Percentiles rank a stretch among this genome's conserved stretches.
phyloP scores from a whole-genome alignment of 2,888 invertebrate species.

The Microplitis manilae region DNA sequence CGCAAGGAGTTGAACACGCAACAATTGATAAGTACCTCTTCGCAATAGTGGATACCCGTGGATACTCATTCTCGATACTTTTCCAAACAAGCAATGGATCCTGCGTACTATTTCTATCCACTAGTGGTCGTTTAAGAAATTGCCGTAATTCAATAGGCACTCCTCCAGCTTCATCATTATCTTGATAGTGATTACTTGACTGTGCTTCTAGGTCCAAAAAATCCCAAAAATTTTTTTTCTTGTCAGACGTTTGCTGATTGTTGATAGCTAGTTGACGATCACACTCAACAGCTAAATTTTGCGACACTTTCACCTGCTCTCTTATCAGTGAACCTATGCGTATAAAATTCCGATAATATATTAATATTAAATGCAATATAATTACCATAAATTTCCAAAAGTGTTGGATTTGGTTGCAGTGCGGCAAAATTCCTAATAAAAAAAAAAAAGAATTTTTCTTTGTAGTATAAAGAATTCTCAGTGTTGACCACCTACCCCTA shows the following conservation, averaged over 20 bases:
- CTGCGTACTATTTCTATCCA: background rate
- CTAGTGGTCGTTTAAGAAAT: background rate
- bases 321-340: slow-evolving; percentile 2
- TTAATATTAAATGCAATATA: too few relatives aligned
- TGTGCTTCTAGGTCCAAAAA: background rate
- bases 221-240: slow-evolving; percentile 3
- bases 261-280: too few relatives aligned
- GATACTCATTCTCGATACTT: background rate
- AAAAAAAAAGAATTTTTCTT: too few relatives aligned
- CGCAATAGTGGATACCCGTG: background rate
- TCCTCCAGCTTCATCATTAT: slow-evolving; percentile 12
- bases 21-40: background rate
- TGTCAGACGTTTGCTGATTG: background rate
- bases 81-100: slow-evolving; percentile 15
- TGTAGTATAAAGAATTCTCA: too few relatives aligned
- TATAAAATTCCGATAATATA: too few relatives aligned
- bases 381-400: too few relatives aligned
- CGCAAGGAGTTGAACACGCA: background rate
- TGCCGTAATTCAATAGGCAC: slow-evolving; percentile 3
- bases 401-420: too few relatives aligned
- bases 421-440: too few relatives aligned
- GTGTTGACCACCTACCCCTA: background rate
- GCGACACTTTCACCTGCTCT: background rate
- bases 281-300: slow-evolving; percentile 3
- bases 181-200: background rate